These are phyloP conservation scores for Trigoniulus corallinus DNA, from an alignment of 1,140 invertebrate species.

Conservation along the genomic window DNA sequence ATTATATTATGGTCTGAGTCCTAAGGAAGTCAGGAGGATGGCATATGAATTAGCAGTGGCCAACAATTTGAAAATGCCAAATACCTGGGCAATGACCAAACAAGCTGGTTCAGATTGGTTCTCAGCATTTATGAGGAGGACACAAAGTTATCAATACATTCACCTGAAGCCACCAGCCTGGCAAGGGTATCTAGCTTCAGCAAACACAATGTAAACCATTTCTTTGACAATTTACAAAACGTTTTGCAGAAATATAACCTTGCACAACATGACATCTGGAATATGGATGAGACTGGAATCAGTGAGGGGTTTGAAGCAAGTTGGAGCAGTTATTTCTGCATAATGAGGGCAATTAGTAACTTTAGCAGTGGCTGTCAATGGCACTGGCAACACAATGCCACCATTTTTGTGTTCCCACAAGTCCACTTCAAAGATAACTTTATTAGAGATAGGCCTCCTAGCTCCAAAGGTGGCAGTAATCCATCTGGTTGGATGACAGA, in stretches of 20 bases:
- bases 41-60: background rate
- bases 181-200: background rate
- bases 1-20: background rate
- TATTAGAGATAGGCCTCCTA: slow-evolving; percentile 16
- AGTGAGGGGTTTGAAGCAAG: slow-evolving; percentile 24
- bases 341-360: slow-evolving; percentile 25
- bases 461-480: too few species aligned
- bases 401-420: slow-evolving; percentile 21
- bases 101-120: background rate
- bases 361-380: slow-evolving; percentile 11
- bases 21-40: background rate
- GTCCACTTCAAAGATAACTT: slow-evolving; percentile 17
- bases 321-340: slow-evolving; percentile 25
- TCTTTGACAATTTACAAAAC: slow-evolving; percentile 12
- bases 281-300: slow-evolving; percentile 33
- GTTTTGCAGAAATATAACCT: slow-evolving; percentile 16
- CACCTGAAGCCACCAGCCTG: background rate
- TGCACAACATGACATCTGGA: slow-evolving; percentile 22
- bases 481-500: too few species aligned
- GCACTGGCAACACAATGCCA: slow-evolving; percentile 18
- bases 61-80: background rate
- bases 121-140: background rate
- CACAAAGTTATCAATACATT: background rate
- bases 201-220: background rate
- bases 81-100: background rate